These are phyloP conservation scores for Gonioctena quinquepunctata DNA, from an alignment of 1,140 invertebrate genomes.

Conservation along the genomic window DNA sequence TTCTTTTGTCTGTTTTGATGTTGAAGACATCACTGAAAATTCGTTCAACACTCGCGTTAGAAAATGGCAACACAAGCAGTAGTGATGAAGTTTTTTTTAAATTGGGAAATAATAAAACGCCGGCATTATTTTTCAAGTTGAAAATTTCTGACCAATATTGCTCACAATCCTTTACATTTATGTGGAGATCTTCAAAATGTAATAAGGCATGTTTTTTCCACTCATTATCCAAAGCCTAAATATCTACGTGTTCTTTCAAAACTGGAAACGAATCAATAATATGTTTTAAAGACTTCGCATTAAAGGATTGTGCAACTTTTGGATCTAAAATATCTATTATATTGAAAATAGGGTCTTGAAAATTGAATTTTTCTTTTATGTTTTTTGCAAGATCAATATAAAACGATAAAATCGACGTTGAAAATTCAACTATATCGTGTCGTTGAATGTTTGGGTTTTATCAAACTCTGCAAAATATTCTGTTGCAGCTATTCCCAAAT, in stretches of 20 bases:
- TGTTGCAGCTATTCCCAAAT: slow-evolving; percentile 15
- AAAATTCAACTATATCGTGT: background rate
- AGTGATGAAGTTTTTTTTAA: slow-evolving; percentile 3
- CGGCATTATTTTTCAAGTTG: slow-evolving; percentile 4
- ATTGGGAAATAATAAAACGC: background rate
- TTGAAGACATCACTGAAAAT: slow-evolving; percentile 1
- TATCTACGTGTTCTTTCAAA: background rate
- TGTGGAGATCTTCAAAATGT: background rate
- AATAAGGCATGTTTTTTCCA: slow-evolving; percentile 11
- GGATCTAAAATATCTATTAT: slow-evolving; percentile 18
- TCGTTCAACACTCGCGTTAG: slow-evolving; percentile 18
- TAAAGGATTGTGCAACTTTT: slow-evolving; percentile 5
- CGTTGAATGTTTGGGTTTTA: background rate
- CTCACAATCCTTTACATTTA: slow-evolving; percentile 1
- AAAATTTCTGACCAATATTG: slow-evolving; percentile 15
- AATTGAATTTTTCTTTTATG: slow-evolving; percentile 7
- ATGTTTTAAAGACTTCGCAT: slow-evolving; percentile 1
- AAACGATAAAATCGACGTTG: background rate
- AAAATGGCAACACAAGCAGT: slow-evolving; percentile 13
- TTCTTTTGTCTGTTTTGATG: slow-evolving; percentile 8
- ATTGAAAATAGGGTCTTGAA: background rate
- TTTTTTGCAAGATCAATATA: slow-evolving; percentile 6
- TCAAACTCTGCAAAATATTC: background rate
- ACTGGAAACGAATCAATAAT: slow-evolving; percentile 9
- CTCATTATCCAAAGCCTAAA: slow-evolving; percentile 17